phyloP scores from a whole-genome alignment of 2,113 vertebrate genomes.

The Vidua chalybeata region DNA sequence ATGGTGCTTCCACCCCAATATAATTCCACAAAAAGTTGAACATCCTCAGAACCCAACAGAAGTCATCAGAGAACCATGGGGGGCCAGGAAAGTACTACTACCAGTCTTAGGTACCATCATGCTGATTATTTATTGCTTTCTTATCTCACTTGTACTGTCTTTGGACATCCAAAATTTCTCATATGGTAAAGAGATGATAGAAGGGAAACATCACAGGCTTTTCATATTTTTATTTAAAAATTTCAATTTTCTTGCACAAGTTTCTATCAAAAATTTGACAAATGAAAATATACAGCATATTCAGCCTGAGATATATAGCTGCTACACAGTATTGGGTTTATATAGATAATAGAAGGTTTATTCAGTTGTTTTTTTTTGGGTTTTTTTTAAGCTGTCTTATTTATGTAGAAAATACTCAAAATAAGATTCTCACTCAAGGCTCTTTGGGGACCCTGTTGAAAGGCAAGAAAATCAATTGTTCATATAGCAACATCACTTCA shows the following conservation, averaged over 20 bases:
- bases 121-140: not conserved
- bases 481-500: not conserved
- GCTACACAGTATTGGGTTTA: not conserved
- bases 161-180: not conserved
- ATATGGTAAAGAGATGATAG: not conserved
- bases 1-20: not conserved
- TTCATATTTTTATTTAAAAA: not conserved
- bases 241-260: not conserved
- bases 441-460: not conserved
- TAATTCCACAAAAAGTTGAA: not conserved
- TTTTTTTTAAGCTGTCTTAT: not conserved
- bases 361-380: not conserved
- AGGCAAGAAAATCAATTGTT: not conserved
- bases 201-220: not conserved
- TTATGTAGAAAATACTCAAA: not conserved
- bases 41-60: not conserved
- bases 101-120: not conserved
- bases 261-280: not conserved
- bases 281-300: not conserved
- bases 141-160: not conserved
- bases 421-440: not conserved
- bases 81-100: not conserved
- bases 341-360: not conserved
- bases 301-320: not conserved
- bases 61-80: not conserved